Evolutionary conservation across 2,113 vertebrate genomes (phyloP).

Genomic region (Elgaria multicarinata): DNA sequence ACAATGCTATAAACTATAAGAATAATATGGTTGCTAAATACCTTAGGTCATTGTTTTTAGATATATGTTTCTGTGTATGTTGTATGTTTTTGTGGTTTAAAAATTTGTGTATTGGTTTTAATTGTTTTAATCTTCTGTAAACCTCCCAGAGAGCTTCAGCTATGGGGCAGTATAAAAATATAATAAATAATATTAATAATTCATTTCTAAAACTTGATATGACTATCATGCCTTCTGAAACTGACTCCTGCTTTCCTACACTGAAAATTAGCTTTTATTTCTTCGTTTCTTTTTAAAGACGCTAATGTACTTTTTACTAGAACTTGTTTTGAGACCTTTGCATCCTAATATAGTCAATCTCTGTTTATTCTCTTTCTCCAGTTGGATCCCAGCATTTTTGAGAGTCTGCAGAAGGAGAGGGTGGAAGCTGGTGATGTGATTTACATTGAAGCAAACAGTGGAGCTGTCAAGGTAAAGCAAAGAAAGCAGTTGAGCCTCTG

Average conservation of each 20-base stretch:
- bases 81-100: too few species aligned
- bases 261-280: constrained; percentile 29
- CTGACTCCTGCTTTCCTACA: constrained; percentile 18
- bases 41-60: background rate
- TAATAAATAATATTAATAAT: too few species aligned
- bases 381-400: constrained; percentile 98
- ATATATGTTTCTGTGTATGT: too few species aligned
- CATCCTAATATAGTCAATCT: background rate
- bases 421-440: constrained; percentile 98
- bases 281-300: background rate
- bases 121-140: too few species aligned
- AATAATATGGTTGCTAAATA: background rate
- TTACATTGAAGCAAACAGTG: constrained; percentile 99
- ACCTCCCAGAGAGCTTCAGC: too few species aligned
- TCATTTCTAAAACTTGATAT: constrained; percentile 1
- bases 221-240: constrained; percentile 21
- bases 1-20: background rate
- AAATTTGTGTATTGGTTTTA: too few species aligned
- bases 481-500: background rate
- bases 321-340: constrained; percentile 8
- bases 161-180: too few species aligned
- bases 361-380: constrained; percentile 61
- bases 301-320: constrained; percentile 15
- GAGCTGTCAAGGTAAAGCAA: constrained; percentile 92
- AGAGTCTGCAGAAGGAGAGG: constrained; percentile 97